Base-by-base conservation (phyloP, 2,113 vertebrate genomes). In the Chiloscyllium plagiosum region DNA sequence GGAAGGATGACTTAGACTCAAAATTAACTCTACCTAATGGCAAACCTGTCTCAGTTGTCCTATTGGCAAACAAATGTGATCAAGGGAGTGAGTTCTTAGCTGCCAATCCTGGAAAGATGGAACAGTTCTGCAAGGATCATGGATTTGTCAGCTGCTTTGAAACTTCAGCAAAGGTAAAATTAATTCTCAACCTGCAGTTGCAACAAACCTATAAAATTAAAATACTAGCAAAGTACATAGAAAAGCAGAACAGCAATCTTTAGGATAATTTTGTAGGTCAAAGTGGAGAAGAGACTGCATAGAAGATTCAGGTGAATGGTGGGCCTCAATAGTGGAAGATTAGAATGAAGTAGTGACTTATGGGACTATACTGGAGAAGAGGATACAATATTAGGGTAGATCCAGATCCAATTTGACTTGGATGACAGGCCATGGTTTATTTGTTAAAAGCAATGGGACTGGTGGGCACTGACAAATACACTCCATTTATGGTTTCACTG, bases 1-100 rank as follows among this genome's bases (percentile, higher is more conserved):
- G 98, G 98, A 98, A 98, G 96, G 98, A 97, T 96, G 98, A 98
- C 97, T 97, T 98, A 97, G 98, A 98, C 97, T 98, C 98, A 96
- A 98, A 98, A 96, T 76, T 98, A 97, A 97, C 97, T 97, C 98
- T 98, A 80, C 98, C 98, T 95, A 98, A 97, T 90, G 98, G 98
- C 80, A 97, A 98, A 96, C 97, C 98, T 68, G 97, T 98, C 93
- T 98, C 98, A 0, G 97, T 98, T 33, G 98, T 98, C 96, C 97
- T 98, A 33, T 96, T 98, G 97, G 98, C 98, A 96, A 98, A 98
- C 96, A 98, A 98, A 97, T 98, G 98, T 0, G 98, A 98, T 96
- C 98, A 98, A 96, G 97, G 97, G 72, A 98, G 98, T 96, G 98
- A 98, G 37, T 96, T 98, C 96, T 97, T 98, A 33, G 83, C 97